phyloP scores from a whole-genome alignment of 2,888 invertebrate genomes.

The Conchocele bisecta region DNA sequence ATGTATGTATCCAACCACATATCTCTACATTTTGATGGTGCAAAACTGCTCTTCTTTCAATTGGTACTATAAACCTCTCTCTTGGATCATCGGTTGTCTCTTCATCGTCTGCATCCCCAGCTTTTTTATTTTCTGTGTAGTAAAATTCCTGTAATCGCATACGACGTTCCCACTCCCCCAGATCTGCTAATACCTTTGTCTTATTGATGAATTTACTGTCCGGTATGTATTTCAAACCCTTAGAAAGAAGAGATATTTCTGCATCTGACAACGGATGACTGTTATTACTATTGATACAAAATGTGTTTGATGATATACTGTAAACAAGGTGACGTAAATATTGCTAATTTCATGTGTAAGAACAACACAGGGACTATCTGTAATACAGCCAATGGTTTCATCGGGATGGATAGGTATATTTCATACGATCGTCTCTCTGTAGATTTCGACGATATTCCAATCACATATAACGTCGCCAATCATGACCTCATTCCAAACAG shows the following conservation, averaged over 20 bases:
- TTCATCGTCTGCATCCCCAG: background rate
- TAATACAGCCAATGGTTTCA: too few species aligned
- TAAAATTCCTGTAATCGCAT: background rate
- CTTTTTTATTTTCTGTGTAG: background rate
- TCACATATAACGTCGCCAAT: too few species aligned
- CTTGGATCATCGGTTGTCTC: background rate
- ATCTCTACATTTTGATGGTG: conserved; percentile 9
- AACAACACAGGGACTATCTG: too few species aligned
- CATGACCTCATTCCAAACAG: too few species aligned
- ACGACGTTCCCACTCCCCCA: background rate
- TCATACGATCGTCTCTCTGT: too few species aligned
- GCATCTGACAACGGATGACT: background rate
- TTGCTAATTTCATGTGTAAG: too few species aligned
- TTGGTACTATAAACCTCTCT: background rate
- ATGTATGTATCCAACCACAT: conserved; percentile 8
- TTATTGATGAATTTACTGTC: background rate
- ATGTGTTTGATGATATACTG: too few species aligned
- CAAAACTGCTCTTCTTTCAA: conserved; percentile 10
- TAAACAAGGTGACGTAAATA: too few species aligned
- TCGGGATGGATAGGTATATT: too few species aligned
- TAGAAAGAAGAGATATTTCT: background rate
- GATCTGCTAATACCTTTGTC: background rate
- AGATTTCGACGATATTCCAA: too few species aligned
- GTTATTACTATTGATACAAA: too few species aligned
- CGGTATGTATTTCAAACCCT: background rate